Base-by-base conservation (phyloP, 2,797 vertebrate species). In the Merluccius polli region DNA sequence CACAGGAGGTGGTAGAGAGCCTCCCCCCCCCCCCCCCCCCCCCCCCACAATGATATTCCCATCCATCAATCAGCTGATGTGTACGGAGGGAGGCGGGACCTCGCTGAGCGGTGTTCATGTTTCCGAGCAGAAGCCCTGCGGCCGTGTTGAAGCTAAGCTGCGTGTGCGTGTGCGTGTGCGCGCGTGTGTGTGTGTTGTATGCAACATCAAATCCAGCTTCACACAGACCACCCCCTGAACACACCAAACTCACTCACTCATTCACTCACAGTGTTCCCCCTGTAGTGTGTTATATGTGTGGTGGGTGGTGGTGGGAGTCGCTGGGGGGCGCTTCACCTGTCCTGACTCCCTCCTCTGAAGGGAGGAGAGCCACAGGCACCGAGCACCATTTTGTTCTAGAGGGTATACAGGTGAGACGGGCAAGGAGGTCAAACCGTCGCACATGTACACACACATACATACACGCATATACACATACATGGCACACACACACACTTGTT, bases 121-220 rank as follows among this genome's bases (percentile, higher is more conserved):
- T 24, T 24, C 52, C 6, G 52, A 9, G 44, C 6, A 16, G 3
- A 1, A 59, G 52, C 52, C 52, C 52, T 59, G 52, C 52, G n/a
- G 52, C 41, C n/a, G 44, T 4, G 44, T 21, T 15, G 44, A 3
- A 5, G 44, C 44, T 16, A 44, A 15, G 21, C 4, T 71, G 70
- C 29, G 59, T 72, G 69, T 21, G 70, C 35, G 75, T 41, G 74
- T 75, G 24, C 52, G 70, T 36, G 15, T 52, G 63, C 21, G 44
- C 7, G 44, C 21, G 44, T 6, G 16, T 48, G 44, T 21, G 44
- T 52, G 18, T 7, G 35, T 81, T 71, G 79, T 80, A 79, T 78
- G 67, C 71, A 83, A 81, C 81, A 85, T 89, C 89, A 87, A 89
- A 84, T 79, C 68, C 38, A n/a, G 48, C 27, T 44, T 80, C 77